Evolutionary conservation across 2,797 vertebrate genomes (phyloP).

Genomic region (Sparidentex hasta): DNA sequence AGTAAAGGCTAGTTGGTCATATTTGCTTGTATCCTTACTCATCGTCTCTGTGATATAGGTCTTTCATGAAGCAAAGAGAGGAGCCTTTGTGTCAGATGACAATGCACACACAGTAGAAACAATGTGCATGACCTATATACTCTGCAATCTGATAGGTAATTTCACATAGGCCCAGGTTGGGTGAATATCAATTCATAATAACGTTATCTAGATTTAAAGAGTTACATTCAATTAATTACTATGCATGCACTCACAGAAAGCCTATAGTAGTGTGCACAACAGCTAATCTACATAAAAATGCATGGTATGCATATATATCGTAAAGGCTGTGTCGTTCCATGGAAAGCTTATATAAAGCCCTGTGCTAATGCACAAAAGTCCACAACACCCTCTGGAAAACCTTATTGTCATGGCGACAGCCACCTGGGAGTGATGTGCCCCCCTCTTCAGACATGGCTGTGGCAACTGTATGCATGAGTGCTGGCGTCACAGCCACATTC

Average conservation of each 20-base stretch:
- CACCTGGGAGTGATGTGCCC: constrained; percentile 8
- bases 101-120: constrained; percentile 28
- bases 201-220: constrained; percentile 11
- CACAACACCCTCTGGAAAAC: constrained; percentile 1
- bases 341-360: constrained; percentile 27
- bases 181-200: constrained; percentile 15
- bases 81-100: constrained; percentile 58
- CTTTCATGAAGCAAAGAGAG: constrained; percentile 36
- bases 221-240: background rate
- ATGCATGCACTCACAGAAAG: constrained; percentile 10
- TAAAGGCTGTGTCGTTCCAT: background rate
- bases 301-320: constrained; percentile 43
- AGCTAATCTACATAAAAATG: constrained; percentile 64
- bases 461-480: constrained; percentile 56
- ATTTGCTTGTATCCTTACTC: constrained; percentile 23
- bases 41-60: constrained; percentile 35
- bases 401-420: constrained; percentile 41
- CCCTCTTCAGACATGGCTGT: constrained; percentile 10
- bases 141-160: constrained; percentile 16
- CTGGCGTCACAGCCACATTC: constrained; percentile 50
- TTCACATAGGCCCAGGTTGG: background rate
- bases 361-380: constrained; percentile 29
- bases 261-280: constrained; percentile 4
- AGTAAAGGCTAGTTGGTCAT: constrained; percentile 21
- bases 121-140: constrained; percentile 52